Evolutionary conservation across 2,888 invertebrate species (phyloP).

Genomic region (Campopleginae sp.): DNA sequence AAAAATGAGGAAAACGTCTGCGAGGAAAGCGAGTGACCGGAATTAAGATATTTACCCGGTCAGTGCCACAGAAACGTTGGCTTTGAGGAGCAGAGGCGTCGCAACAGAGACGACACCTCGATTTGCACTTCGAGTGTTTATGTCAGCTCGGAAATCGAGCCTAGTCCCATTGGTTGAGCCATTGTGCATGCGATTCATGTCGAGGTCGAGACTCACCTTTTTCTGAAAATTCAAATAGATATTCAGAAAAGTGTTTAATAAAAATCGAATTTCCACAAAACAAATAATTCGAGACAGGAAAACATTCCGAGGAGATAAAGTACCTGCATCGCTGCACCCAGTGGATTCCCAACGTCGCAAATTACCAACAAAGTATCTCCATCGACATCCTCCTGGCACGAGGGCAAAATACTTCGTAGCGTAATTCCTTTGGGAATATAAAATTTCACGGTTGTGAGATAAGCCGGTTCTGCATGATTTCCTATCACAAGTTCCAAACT

Average conservation of each 20-base stretch:
- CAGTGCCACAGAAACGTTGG: constrained; percentile 70
- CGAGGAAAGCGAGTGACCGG: background rate
- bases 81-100: constrained; percentile 67
- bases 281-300: background rate
- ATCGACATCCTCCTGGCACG: constrained; percentile 72
- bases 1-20: background rate
- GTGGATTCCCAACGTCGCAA: constrained; percentile 76
- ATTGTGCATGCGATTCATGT: constrained; percentile 73
- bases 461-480: constrained; percentile 78
- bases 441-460: constrained; percentile 72
- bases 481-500: constrained; percentile 70
- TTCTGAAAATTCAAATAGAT: constrained; percentile 69
- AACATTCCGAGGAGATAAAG: background rate
- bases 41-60: constrained; percentile 72
- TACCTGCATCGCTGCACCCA: constrained; percentile 71
- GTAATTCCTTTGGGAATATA: constrained; percentile 72
- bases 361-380: constrained; percentile 63
- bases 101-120: constrained; percentile 59
- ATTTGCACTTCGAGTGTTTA: constrained; percentile 73
- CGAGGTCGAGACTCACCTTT: constrained; percentile 73
- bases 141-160: constrained; percentile 60
- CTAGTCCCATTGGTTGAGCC: constrained; percentile 61
- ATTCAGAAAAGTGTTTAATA: background rate
- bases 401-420: constrained; percentile 74
- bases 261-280: background rate